phyloP scores from a whole-genome alignment of 2,797 vertebrate species.

The Rhabdomys pumilio region DNA sequence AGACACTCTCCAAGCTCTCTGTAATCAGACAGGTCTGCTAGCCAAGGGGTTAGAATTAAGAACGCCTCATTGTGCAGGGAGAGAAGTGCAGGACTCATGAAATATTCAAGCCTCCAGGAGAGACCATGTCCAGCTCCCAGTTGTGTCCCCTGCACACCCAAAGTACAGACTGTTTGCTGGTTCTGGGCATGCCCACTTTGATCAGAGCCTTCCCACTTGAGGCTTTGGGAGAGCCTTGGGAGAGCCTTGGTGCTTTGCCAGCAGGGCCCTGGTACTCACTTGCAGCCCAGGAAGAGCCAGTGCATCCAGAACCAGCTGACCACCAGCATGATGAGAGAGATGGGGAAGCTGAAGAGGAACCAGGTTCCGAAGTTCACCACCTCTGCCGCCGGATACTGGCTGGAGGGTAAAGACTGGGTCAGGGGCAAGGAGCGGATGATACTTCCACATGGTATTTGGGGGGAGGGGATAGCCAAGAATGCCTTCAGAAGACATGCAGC shows the following conservation, averaged over 20 bases:
- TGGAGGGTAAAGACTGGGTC: conserved; percentile 83
- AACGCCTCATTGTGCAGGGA: background rate
- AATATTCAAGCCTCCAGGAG: background rate
- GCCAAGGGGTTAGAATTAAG: background rate
- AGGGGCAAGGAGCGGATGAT: background rate
- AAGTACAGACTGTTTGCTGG: background rate
- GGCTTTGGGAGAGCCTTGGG: too few species aligned
- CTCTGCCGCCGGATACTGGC: conserved; percentile 97
- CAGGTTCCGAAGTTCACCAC: conserved; percentile 99
- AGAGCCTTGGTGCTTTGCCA: background rate
- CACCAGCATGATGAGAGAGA: conserved; percentile 97
- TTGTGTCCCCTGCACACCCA: accelerated
- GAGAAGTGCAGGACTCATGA: background rate
- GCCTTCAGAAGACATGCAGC: background rate
- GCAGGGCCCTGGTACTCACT: conserved; percentile 90
- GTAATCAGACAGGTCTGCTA: background rate
- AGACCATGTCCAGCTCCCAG: accelerated
- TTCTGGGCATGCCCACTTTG: accelerated
- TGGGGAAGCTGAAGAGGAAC: conserved; percentile 99
- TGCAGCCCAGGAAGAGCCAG: conserved; percentile 98
- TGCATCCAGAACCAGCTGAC: conserved; percentile 99
- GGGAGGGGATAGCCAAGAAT: background rate
- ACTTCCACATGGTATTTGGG: background rate
- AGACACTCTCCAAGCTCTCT: background rate
- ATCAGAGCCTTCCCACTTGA: background rate